Evolutionary conservation across 2,888 invertebrate species (phyloP), one percentile per base, ranked within the genome.

Genomic region (Branchellion lobata): DNA sequence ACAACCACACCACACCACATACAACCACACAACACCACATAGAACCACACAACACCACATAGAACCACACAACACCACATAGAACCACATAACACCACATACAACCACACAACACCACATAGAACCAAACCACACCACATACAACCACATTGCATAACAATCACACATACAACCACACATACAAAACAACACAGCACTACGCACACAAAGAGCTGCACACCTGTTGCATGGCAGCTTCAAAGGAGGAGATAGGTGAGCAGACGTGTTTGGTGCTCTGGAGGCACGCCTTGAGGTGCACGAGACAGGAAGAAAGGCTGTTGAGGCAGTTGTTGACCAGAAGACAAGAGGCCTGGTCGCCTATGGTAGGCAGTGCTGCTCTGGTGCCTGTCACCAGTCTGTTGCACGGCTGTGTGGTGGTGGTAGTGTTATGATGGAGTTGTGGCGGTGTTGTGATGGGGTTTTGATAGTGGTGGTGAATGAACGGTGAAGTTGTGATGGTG

Each of bases 141-240:
- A 40, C 40, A 40, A 40, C 40, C 40, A 5, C 40, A 40, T 8
- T 29, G 29, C 65, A 65, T 14, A 65, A 65, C 11, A 18, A n/a
- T 14, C 11, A 24, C 65, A 18, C 5, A 65, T 8, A 14, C 8
- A 65, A 8, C 5, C 8, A 65, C 24, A 18, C 5, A 65, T 29
- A 65, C 65, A 27, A 27, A 65, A n/a, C 8, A 65, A 65, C 24
- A 8, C 8, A 65, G 5, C 8, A n/a, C 8, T 5, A 33, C 33
- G n/a, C 5, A 33, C 72, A 51, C 31, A n/a, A n/a, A n/a, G n/a
- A n/a, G n/a, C n/a, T n/a, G 14, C 33, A 47, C 65, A 96, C 92
- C 79, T 93, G 91, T 84, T 95, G 93, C 0, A 94, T 90, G 0
- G 95, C 95, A 0, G 88, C 87, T 83, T 95, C 94, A 81, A 96